These are phyloP conservation scores for Neodiprion virginianus DNA, from an alignment of 1,140 invertebrate genomes.

Conservation along the genomic window DNA sequence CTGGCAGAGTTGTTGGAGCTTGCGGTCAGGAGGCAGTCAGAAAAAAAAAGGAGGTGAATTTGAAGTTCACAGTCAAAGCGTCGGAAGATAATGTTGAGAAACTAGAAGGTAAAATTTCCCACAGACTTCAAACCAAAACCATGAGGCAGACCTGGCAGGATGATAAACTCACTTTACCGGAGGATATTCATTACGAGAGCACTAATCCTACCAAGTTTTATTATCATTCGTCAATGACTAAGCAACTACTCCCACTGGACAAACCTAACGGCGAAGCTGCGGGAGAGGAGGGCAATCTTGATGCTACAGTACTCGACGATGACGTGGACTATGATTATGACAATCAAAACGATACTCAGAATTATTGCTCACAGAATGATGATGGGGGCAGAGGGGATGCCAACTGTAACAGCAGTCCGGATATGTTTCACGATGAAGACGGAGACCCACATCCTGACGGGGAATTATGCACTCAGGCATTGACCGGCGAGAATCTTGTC, in stretches of 20 bases:
- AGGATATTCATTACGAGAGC: constrained; percentile 40
- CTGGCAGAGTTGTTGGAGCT: constrained; percentile 25
- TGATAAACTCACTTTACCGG: constrained; percentile 42
- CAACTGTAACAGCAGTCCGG: constrained; percentile 21
- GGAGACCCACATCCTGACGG: constrained; percentile 51
- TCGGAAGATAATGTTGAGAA: neutral
- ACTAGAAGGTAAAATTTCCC: constrained; percentile 11
- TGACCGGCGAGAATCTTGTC: constrained; percentile 65
- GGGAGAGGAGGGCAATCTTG: constrained; percentile 29
- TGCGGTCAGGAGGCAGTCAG: constrained; percentile 32
- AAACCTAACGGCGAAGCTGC: constrained; percentile 19
- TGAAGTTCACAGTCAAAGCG: constrained; percentile 34
- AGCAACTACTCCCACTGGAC: neutral
- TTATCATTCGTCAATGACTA: constrained; percentile 5
- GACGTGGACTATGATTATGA: constrained; percentile 60
- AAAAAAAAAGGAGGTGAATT: constrained; percentile 40
- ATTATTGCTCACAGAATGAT: constrained; percentile 57
- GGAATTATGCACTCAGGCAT: constrained; percentile 54
- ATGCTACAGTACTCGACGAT: constrained; percentile 38
- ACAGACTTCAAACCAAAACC: constrained; percentile 34
- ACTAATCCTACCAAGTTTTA: constrained; percentile 35
- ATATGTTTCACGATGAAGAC: constrained; percentile 42
- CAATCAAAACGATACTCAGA: constrained; percentile 62
- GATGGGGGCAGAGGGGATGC: constrained; percentile 51
- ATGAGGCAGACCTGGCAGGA: constrained; percentile 41